These are phyloP conservation scores for Climacteris rufus DNA, from an alignment of 2,113 vertebrate species.

Conservation along the genomic window DNA sequence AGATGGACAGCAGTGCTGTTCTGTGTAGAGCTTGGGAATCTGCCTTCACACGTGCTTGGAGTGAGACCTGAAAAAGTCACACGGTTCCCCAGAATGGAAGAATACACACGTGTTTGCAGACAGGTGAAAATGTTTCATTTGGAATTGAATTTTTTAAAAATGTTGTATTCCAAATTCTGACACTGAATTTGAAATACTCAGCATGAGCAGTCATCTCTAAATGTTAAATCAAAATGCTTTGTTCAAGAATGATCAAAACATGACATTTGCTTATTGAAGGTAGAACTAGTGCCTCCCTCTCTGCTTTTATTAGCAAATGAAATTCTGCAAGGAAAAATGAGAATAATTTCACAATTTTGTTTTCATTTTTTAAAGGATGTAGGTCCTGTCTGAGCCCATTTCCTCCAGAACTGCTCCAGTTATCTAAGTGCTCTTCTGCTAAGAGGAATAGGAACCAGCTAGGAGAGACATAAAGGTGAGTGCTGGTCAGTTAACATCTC, in stretches of 20 bases:
- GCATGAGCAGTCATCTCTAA: constrained; percentile 55
- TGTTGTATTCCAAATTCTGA: constrained; percentile 44
- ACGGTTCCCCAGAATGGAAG: background rate
- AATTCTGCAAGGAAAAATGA: constrained; percentile 17
- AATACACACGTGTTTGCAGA: background rate
- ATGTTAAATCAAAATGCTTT: constrained; percentile 56
- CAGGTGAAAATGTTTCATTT: constrained; percentile 30
- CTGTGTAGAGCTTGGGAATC: background rate
- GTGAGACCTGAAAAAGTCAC: background rate
- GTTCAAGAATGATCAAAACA: constrained; percentile 59
- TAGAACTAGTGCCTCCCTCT: constrained; percentile 24
- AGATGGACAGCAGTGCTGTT: background rate
- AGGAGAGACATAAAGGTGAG: background rate
- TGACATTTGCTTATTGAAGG: constrained; percentile 56
- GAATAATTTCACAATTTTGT: background rate
- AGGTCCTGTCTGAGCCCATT: background rate
- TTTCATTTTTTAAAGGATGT: background rate
- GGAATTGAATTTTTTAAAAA: background rate
- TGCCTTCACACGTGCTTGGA: background rate
- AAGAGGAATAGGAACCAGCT: background rate
- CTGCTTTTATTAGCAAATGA: constrained; percentile 52
- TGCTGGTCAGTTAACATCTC: background rate
- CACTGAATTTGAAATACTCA: constrained; percentile 45
- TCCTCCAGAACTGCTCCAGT: background rate
- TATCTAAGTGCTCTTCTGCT: background rate